These are phyloP conservation scores for Ardeotis arabs DNA, from an alignment of 2,113 vertebrate genomes.

Conservation along the genomic window DNA sequence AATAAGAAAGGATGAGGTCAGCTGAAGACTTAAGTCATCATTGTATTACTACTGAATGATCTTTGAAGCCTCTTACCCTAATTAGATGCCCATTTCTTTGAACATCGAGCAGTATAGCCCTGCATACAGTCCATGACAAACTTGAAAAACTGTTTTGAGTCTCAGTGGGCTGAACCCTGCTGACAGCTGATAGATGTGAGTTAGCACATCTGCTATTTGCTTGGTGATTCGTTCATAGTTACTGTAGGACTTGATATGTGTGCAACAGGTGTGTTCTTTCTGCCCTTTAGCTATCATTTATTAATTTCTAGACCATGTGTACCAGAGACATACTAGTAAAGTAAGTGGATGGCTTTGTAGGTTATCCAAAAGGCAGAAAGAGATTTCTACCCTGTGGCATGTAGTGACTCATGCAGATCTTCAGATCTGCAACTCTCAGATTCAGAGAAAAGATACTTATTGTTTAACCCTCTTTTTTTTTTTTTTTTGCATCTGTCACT, in stretches of 20 bases:
- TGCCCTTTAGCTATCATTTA: background rate
- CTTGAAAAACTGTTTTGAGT: background rate
- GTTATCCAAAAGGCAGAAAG: background rate
- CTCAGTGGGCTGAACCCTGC: background rate
- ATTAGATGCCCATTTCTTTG: background rate
- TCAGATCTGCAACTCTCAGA: background rate
- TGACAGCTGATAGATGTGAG: background rate
- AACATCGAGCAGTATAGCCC: background rate
- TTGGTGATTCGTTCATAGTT: background rate
- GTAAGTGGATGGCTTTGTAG: background rate
- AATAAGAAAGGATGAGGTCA: background rate
- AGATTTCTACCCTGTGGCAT: background rate
- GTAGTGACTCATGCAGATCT: background rate
- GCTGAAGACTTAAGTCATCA: background rate
- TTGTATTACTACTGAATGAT: background rate
- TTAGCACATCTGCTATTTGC: background rate
- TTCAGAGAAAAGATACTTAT: background rate
- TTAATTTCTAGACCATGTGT: background rate
- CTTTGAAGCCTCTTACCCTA: background rate
- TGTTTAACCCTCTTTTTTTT: background rate
- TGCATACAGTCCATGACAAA: background rate
- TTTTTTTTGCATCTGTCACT: background rate
- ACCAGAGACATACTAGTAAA: background rate
- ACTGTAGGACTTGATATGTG: background rate
- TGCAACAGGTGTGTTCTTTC: background rate